Evolutionary conservation across 1,140 invertebrate genomes (phyloP).

Genomic region (Apis laboriosa): DNA sequence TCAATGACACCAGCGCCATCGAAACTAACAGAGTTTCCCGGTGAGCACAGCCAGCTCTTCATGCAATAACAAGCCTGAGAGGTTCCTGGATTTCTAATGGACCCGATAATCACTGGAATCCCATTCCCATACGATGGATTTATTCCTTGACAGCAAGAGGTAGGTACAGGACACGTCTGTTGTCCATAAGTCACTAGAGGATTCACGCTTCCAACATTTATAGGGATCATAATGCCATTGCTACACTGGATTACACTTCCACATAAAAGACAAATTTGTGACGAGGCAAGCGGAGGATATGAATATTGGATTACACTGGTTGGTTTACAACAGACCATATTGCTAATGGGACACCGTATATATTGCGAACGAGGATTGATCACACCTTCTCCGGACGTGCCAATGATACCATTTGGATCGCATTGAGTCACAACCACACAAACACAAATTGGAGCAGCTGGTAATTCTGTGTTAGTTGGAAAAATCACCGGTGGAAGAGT

Average conservation of each 20-base stretch:
- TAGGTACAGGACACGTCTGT: conserved; percentile 19
- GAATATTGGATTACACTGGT: conserved; percentile 23
- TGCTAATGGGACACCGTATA: conserved; percentile 44
- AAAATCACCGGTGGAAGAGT: conserved; percentile 33
- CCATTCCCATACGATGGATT: not conserved
- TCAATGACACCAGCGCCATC: conserved; percentile 70
- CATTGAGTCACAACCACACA: conserved; percentile 80
- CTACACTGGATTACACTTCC: conserved; percentile 22
- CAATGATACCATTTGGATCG: conserved; percentile 73
- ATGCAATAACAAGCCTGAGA: conserved; percentile 71
- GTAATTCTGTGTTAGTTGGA: conserved; percentile 1
- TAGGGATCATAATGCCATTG: conserved; percentile 37
- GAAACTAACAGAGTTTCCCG: conserved; percentile 55
- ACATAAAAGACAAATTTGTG: conserved; percentile 24
- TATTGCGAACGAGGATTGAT: conserved; percentile 70
- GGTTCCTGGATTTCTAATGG: conserved; percentile 58
- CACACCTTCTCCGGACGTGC: conserved; percentile 64
- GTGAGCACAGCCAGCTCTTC: conserved; percentile 61
- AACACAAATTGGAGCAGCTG: conserved; percentile 62
- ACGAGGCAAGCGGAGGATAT: not conserved
- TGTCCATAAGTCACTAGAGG: conserved; percentile 54
- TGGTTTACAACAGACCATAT: conserved; percentile 59
- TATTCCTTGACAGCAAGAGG: conserved; percentile 35
- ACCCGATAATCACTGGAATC: conserved; percentile 28
- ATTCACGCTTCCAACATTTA: conserved; percentile 50